phyloP scores from a whole-genome alignment of 2,888 invertebrate genomes.

The Cataglyphis altisquamis region DNA sequence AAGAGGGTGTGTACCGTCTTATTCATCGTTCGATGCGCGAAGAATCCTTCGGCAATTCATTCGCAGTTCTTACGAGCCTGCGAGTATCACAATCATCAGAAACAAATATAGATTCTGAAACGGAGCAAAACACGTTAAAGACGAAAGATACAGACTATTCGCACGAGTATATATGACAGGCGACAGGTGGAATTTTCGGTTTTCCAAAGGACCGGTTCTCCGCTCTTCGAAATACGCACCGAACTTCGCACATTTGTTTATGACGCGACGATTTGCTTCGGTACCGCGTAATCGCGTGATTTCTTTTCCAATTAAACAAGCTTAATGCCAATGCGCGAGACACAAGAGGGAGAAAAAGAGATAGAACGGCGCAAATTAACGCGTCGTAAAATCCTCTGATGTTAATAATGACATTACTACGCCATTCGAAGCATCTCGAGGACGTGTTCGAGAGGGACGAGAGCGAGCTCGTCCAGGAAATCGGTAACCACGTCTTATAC shows the following conservation, averaged over 20 bases:
- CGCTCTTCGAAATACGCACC: slow-evolving; percentile 15
- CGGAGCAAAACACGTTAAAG: background rate
- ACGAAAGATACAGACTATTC: slow-evolving; percentile 4
- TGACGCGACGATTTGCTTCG: slow-evolving; percentile 56
- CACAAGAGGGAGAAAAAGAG: background rate
- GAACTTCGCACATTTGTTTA: slow-evolving; percentile 64
- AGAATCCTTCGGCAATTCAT: slow-evolving; percentile 25
- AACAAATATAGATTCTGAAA: slow-evolving; percentile 21
- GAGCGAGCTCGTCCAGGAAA: slow-evolving; percentile 43
- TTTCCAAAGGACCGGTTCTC: slow-evolving; percentile 65
- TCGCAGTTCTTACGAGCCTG: slow-evolving; percentile 31
- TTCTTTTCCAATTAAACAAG: slow-evolving; percentile 67
- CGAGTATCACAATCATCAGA: slow-evolving; percentile 23
- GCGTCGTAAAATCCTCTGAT: slow-evolving; percentile 66
- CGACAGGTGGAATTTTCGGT: slow-evolving; percentile 58
- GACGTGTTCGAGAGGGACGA: slow-evolving; percentile 39
- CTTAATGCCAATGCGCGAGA: slow-evolving; percentile 39
- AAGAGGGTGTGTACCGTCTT: slow-evolving; percentile 72
- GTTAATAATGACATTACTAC: slow-evolving; percentile 72
- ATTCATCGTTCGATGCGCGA: slow-evolving; percentile 69
- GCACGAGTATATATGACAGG: background rate
- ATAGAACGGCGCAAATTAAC: slow-evolving; percentile 64
- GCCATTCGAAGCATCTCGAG: slow-evolving; percentile 54
- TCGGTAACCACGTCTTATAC: slow-evolving; percentile 35
- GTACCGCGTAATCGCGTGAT: slow-evolving; percentile 47